A percentile compares a stretch with the other conserved stretches of the same genome.
phyloP scores from a whole-genome alignment of 2,888 invertebrate species.

The Hecatera dysodea region DNA sequence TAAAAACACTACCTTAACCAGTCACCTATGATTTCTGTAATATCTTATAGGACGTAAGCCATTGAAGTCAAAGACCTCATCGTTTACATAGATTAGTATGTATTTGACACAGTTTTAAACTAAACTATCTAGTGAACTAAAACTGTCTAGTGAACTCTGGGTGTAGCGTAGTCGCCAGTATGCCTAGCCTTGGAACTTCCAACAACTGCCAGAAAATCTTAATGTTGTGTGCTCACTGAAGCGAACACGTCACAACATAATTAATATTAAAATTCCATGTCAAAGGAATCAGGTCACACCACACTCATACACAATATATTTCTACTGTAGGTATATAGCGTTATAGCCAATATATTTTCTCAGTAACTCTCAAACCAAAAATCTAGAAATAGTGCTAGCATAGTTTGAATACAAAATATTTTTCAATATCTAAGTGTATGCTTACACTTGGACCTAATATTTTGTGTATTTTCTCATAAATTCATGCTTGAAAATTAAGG shows the following conservation, averaged over 20 bases:
- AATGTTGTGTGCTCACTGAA: not conserved
- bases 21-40: too few species aligned
- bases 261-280: not conserved
- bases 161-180: too few species aligned
- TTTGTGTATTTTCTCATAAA: not conserved
- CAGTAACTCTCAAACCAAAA: not conserved
- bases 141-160: too few species aligned
- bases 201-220: not conserved
- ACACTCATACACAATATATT: not conserved
- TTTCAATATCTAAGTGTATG: too few species aligned
- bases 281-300: not conserved
- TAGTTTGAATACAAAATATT: not conserved
- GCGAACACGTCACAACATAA: not conserved
- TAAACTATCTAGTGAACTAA: too few species aligned
- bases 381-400: not conserved
- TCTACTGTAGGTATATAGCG: not conserved
- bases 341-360: not conserved
- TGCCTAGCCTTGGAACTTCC: not conserved
- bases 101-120: too few species aligned
- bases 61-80: too few species aligned
- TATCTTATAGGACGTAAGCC: too few species aligned
- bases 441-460: not conserved
- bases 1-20: too few species aligned
- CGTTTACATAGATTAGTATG: too few species aligned
- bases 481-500: not conserved